Percentiles rank a stretch among this genome's conserved stretches.
Evolutionary conservation across 2,113 vertebrate genomes (phyloP).

Genomic region (Neopipo cinnamomea): DNA sequence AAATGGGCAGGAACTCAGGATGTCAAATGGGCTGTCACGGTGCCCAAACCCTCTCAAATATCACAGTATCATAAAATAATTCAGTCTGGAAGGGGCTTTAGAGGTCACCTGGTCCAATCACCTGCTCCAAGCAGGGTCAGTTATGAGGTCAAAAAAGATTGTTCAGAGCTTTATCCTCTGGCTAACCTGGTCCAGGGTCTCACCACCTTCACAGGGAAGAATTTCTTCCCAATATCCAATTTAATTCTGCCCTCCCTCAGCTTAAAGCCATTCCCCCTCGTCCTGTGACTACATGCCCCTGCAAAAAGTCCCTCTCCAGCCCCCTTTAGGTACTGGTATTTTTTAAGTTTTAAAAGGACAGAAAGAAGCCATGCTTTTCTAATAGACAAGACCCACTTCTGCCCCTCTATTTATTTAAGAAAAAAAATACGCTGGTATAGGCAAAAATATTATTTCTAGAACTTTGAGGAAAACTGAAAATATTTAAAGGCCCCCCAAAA

Average conservation of each 20-base stretch:
- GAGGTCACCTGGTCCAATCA: background rate
- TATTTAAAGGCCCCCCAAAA: background rate
- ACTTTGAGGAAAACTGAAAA: background rate
- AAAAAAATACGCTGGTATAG: background rate
- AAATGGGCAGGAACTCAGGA: background rate
- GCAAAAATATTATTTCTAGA: background rate
- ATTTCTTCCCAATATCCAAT: background rate
- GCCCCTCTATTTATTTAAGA: background rate
- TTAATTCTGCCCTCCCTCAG: background rate
- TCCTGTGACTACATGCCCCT: background rate
- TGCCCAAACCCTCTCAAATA: background rate
- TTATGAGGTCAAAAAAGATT: background rate
- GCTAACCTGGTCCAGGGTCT: background rate
- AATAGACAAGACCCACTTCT: background rate
- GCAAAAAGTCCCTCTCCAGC: background rate
- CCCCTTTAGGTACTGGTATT: background rate
- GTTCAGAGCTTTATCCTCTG: background rate
- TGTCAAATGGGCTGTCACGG: background rate
- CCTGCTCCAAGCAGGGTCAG: background rate
- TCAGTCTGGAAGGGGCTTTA: background rate
- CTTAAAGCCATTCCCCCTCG: background rate
- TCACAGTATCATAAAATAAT: background rate
- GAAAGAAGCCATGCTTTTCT: background rate
- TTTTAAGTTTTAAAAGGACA: background rate
- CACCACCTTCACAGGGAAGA: rapidly evolving